Evolutionary conservation across 2,113 vertebrate genomes (phyloP), one percentile per base, ranked within the genome.

Genomic region (Xiphophorus maculatus): DNA sequence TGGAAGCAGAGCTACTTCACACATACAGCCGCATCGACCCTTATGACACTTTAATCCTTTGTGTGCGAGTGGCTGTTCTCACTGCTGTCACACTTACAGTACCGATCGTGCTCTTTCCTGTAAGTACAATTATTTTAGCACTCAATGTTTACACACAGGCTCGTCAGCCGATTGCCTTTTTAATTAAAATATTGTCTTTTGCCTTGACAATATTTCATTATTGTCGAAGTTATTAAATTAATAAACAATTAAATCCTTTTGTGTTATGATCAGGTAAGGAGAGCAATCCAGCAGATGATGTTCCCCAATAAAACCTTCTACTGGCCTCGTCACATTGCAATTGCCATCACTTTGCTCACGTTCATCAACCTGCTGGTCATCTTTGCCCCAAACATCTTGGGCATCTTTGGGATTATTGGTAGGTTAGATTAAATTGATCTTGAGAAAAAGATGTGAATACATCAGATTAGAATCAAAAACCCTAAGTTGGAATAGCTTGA

Each of bases 381-480:
- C 91, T 99, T 99, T 2, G 98, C 97, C 35, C 98, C 98, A 33
- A 97, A 96, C 89, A 99, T 99, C 90, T 91, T 99, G 0, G 98
- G 97, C 83, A 99, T 99, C 94, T 99, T 99, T 0, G 98, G 98
- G 79, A 30, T 99, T 89, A 99, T 99, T 0, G 98, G 98, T 99
- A 90, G 82, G 96, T 92, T 37, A 30, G 33, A 51, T 92, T 33
- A 30, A 33, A 51, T 22, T 29, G 29, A 6, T 37, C 5, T 17
- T 14, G 7, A 35, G 3, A 28, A 17, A 29, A 44, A 15, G 5
- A 25, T 58, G 2, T 8, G 14, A 29, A 75, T 40, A 13, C 8
- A 58, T 2, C 3, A 42, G 54, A 14, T 73, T 66, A 19, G 9
- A 72, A 28, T 40, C 12, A 1, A 8, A 63, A 19, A 65, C 3